Evolutionary conservation across 2,797 vertebrate genomes (phyloP), one percentile per base, ranked within the genome.

Genomic region (Threskiornis aethiopicus): DNA sequence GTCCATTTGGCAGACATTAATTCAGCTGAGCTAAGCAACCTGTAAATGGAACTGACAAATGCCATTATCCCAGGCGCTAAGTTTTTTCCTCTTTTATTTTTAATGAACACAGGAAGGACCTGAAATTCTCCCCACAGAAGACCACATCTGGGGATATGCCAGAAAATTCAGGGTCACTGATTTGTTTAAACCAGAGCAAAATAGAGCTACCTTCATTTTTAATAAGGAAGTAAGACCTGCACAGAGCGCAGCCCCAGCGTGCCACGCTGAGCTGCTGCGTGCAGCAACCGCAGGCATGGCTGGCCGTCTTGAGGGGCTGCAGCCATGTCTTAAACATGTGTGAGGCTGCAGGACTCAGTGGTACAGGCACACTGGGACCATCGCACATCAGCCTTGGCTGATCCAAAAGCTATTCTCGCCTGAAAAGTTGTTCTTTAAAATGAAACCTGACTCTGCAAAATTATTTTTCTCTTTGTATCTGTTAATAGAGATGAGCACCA

Each of bases 11-110:
- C 94, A 96, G 88, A 91, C 69, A 95, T 96, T 96, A 98, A 97
- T 97, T 96, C 97, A 97, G 92, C 93, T 96, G 96, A 96, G 85
- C 77, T 95, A 97, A 97, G 96, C 37, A 87, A 92, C 84, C 92
- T 94, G 81, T 91, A 97, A 96, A 96, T 77, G 95, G 93, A 97
- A 89, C 92, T 95, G 95, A 96, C 96, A 96, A 97, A 95, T 87
- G 87, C 51, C 95, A 90, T 97, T 96, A 82, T 95, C 44, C 42
- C 59, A 52, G 47, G 90, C 89, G 76, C 93, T 94, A 55, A 76
- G 41, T 20, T 95, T 96, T 95, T 76, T 65, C 29, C 52, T 81
- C 91, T 89, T 96, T 97, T 95, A 94, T 96, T 97, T 97, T 96
- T 93, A 98, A 97, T 96, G 89, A 93, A 96, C 66, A 93, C 75